phyloP scores from a whole-genome alignment of 2,113 vertebrate genomes.

The Mohoua ochrocephala region DNA sequence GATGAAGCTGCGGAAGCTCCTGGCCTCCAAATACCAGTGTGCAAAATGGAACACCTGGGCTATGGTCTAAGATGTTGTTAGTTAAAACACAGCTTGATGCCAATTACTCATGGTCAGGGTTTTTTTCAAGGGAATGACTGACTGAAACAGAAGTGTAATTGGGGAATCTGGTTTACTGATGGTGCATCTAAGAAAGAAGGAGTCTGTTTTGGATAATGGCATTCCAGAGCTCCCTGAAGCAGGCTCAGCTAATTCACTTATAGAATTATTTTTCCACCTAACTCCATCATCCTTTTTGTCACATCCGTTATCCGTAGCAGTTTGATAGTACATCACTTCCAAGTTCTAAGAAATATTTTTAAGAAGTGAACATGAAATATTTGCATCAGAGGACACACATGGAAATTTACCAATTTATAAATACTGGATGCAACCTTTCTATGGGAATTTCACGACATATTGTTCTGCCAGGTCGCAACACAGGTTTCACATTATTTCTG shows the following conservation, averaged over 20 bases:
- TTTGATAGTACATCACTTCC: background rate
- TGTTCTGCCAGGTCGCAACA: background rate
- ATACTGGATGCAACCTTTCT: background rate
- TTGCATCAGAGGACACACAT: fast-evolving
- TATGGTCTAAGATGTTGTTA: background rate
- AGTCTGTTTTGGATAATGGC: background rate
- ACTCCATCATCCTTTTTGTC: background rate
- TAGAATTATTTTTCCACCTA: background rate
- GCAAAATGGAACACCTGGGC: background rate
- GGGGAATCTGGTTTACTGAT: background rate
- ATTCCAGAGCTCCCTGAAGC: background rate
- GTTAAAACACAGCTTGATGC: background rate
- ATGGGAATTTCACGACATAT: fast-evolving
- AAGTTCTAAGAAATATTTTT: background rate
- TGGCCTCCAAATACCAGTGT: background rate
- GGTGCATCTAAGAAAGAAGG: background rate
- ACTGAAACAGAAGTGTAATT: background rate
- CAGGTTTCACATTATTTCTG: background rate
- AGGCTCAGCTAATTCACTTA: background rate
- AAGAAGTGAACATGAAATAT: background rate
- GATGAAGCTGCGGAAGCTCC: background rate
- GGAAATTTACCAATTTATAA: background rate
- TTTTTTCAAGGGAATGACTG: background rate
- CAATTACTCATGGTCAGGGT: background rate
- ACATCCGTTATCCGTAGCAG: background rate